A percentile compares a stretch with the other conserved stretches of the same genome.
phyloP scores from a whole-genome alignment of 2,113 vertebrate genomes.

The Bubo scandiacus region DNA sequence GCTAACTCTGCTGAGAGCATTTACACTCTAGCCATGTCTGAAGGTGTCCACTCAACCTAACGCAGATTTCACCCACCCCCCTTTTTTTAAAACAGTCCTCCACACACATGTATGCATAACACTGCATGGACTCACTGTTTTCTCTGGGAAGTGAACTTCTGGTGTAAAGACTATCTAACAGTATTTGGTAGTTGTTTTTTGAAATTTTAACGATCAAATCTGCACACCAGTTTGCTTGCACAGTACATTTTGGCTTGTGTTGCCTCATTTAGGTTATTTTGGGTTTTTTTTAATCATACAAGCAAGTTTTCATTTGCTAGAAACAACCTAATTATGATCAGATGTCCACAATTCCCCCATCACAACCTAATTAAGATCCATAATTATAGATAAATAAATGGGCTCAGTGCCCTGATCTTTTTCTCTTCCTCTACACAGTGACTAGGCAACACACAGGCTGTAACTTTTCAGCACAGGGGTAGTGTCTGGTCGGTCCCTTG shows the following conservation, averaged over 20 bases:
- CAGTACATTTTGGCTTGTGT: not conserved
- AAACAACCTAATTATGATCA: not conserved
- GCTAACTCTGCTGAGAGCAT: not conserved
- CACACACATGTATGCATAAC: not conserved
- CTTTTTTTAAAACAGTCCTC: not conserved
- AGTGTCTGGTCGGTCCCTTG: not conserved
- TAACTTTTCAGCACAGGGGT: not conserved
- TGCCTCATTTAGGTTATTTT: not conserved
- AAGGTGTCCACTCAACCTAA: not conserved
- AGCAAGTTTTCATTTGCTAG: not conserved
- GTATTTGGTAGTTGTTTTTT: not conserved
- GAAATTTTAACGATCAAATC: not conserved
- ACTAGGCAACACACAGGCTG: not conserved
- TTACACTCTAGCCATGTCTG: too few relatives aligned
- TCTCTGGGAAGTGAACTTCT: not conserved
- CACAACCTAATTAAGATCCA: not conserved
- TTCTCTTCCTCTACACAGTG: not conserved
- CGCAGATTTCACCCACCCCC: fast-evolving
- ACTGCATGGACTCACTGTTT: not conserved
- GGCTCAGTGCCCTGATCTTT: not conserved
- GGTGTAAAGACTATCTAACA: not conserved
- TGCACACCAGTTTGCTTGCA: not conserved
- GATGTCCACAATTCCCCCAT: not conserved
- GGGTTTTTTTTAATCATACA: fast-evolving
- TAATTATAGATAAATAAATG: not conserved